These are phyloP conservation scores for Jacana jacana DNA, from an alignment of 2,113 vertebrate genomes.

Conservation along the genomic window DNA sequence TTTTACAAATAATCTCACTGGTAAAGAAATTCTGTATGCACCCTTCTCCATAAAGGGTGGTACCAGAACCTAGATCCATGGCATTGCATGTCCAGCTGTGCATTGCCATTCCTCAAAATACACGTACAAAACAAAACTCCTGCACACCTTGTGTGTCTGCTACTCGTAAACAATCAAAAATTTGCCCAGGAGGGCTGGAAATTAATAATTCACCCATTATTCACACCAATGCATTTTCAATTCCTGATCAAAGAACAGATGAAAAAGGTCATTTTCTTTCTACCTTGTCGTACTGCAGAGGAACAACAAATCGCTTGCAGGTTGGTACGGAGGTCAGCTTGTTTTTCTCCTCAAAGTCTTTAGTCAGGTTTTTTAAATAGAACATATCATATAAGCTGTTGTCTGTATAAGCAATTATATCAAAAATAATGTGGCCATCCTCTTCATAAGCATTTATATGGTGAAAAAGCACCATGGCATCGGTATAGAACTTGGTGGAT, in stretches of 20 bases:
- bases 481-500: constrained; percentile 79
- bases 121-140: background rate
- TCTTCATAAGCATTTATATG: constrained; percentile 93
- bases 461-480: constrained; percentile 86
- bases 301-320: constrained; percentile 85
- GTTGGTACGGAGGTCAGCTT: constrained; percentile 62
- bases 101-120: background rate
- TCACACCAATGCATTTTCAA: background rate
- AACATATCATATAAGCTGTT: constrained; percentile 89
- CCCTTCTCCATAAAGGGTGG: background rate
- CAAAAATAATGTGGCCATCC: constrained; percentile 84
- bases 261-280: background rate
- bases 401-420: constrained; percentile 85
- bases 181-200: background rate
- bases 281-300: constrained; percentile 83
- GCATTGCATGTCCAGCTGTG: background rate
- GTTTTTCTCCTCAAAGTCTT: constrained; percentile 30
- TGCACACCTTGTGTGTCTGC: background rate
- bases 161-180: background rate
- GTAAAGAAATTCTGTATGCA: background rate
- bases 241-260: background rate
- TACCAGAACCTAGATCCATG: background rate
- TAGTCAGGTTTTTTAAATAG: constrained; percentile 82
- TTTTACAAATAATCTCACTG: background rate
- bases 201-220: background rate